Conservation (phyloP, 2,888 invertebrate genomes). For the Hypercompe scribonia region DNA sequence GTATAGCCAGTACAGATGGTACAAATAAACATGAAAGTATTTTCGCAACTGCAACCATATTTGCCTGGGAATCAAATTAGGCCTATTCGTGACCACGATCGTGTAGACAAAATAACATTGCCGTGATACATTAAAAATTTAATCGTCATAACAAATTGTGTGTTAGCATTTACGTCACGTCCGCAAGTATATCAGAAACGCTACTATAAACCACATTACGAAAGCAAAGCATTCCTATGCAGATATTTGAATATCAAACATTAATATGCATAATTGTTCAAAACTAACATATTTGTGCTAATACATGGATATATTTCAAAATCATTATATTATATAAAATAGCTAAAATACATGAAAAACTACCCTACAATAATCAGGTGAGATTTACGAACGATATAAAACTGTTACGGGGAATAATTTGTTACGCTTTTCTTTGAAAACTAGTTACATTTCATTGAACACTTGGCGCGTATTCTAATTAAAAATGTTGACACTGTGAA, state of each 20-base stretch:
- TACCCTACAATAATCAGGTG: not conserved
- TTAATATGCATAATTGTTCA: conserved; percentile 19
- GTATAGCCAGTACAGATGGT: no score
- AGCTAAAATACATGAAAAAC: not conserved
- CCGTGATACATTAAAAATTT: no score
- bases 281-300: conserved; percentile 36
- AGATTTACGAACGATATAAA: not conserved
- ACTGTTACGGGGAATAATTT: not conserved
- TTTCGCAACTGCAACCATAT: no score
- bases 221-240: not conserved
- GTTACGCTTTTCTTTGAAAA: not conserved
- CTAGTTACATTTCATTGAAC: not conserved
- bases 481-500: no score
- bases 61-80: no score
- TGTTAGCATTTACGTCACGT: no score
- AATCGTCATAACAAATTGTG: no score
- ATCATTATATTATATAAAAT: not conserved
- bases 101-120: no score
- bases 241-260: not conserved
- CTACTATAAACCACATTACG: not conserved
- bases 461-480: not conserved
- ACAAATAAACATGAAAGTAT: no score
- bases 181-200: not conserved
- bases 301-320: conserved; percentile 1
- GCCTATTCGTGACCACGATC: no score